These are phyloP conservation scores for Ardeotis arabs DNA, from an alignment of 2,113 vertebrate species.

Conservation along the genomic window DNA sequence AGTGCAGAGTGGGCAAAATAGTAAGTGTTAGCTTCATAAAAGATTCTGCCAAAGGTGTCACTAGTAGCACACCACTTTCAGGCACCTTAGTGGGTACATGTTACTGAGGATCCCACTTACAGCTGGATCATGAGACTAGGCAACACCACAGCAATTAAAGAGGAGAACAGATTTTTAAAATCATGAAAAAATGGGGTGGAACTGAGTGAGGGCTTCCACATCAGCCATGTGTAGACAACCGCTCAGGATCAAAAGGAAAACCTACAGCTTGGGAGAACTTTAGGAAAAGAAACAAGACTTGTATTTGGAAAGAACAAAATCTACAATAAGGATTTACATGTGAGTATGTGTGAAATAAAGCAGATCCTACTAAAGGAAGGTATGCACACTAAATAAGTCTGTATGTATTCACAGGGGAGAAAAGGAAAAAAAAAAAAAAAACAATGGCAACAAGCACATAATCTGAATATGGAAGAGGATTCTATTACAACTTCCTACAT, in stretches of 20 bases:
- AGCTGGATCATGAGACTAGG: not conserved
- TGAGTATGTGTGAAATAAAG: not conserved
- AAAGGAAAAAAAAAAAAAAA: not conserved
- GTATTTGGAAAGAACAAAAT: not conserved
- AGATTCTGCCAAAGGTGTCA: not conserved
- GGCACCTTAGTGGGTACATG: not conserved
- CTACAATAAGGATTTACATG: not conserved
- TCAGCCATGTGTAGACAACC: not conserved
- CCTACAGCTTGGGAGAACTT: not conserved
- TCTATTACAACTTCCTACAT: not conserved
- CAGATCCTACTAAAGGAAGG: not conserved
- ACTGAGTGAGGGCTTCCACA: not conserved
- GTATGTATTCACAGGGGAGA: not conserved
- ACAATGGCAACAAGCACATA: not conserved
- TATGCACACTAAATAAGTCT: not conserved
- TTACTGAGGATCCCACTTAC: not conserved
- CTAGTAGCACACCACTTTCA: not conserved
- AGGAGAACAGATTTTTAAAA: not conserved
- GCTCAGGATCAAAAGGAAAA: not conserved
- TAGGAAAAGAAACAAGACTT: not conserved
- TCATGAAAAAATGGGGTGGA: not conserved
- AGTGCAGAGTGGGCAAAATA: not conserved
- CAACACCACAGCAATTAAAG: not conserved
- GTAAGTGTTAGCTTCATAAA: not conserved
- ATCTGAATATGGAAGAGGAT: not conserved